Percentiles rank a stretch among this genome's conserved stretches.
Evolutionary conservation across 2,888 invertebrate genomes (phyloP).

Genomic region (Automeris io): DNA sequence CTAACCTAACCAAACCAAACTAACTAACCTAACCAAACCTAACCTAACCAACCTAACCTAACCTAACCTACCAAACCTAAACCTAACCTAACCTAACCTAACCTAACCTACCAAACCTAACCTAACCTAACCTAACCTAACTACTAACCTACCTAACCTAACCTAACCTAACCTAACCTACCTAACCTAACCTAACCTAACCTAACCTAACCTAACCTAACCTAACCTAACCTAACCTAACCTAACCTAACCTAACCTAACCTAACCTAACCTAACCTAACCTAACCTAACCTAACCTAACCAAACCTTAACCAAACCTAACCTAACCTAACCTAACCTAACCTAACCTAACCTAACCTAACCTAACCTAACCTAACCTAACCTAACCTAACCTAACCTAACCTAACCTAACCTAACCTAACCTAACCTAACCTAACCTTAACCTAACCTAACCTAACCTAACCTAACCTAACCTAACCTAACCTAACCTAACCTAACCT

Average conservation of each 20-base stretch:
- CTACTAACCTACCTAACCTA: conserved; percentile 8
- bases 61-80: no score
- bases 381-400: conserved; percentile 15
- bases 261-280: conserved; percentile 13
- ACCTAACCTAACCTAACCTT: conserved; percentile 14
- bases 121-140: no score
- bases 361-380: conserved; percentile 14
- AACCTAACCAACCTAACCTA: no score
- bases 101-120: no score
- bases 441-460: conserved; percentile 15
- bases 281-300: conserved; percentile 12
- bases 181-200: conserved; percentile 11
- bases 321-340: conserved; percentile 13
- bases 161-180: conserved; percentile 7
- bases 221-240: conserved; percentile 13
- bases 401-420: conserved; percentile 15
- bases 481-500: conserved; percentile 18
- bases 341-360: conserved; percentile 14
- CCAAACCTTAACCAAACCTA: conserved; percentile 12
- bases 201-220: conserved; percentile 13
- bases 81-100: no score
- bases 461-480: conserved; percentile 19
- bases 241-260: conserved; percentile 13
- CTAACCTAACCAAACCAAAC: conserved; percentile 10
- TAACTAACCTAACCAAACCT: no score